phyloP scores from a whole-genome alignment of 2,113 vertebrate species.

The Platichthys stellatus region DNA sequence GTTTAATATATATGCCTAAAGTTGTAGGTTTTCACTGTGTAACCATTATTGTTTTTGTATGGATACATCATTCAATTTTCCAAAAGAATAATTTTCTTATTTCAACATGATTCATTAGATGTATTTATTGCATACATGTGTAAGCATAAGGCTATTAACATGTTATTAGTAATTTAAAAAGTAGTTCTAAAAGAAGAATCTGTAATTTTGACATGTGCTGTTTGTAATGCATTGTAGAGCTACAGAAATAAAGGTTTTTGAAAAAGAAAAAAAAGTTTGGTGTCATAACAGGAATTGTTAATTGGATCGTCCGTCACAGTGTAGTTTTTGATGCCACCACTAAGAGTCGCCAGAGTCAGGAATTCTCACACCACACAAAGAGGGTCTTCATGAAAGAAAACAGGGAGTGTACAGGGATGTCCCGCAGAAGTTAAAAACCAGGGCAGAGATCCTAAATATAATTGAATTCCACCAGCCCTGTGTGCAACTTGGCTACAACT shows the following conservation, averaged over 20 bases:
- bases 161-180: constrained; percentile 35
- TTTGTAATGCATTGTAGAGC: constrained; percentile 44
- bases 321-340: background rate
- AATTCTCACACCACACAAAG: background rate
- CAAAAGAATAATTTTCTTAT: constrained; percentile 23
- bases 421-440: background rate
- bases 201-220: constrained; percentile 17
- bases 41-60: constrained; percentile 11
- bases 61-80: constrained; percentile 17
- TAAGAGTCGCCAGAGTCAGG: background rate
- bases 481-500: too few species aligned
- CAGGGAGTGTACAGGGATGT: background rate
- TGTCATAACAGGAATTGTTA: background rate
- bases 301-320: background rate
- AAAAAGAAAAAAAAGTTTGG: constrained; percentile 35
- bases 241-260: constrained; percentile 40
- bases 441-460: too few species aligned
- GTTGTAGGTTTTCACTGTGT: constrained; percentile 7
- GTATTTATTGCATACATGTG: constrained; percentile 8
- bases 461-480: too few species aligned
- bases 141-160: constrained; percentile 15
- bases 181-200: constrained; percentile 7
- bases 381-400: background rate
- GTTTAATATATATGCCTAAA: constrained; percentile 1
- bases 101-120: constrained; percentile 11